Evolutionary conservation across 2,888 invertebrate genomes (phyloP), one percentile per base, ranked within the genome.

Genomic region (Ypsolopha sequella): DNA sequence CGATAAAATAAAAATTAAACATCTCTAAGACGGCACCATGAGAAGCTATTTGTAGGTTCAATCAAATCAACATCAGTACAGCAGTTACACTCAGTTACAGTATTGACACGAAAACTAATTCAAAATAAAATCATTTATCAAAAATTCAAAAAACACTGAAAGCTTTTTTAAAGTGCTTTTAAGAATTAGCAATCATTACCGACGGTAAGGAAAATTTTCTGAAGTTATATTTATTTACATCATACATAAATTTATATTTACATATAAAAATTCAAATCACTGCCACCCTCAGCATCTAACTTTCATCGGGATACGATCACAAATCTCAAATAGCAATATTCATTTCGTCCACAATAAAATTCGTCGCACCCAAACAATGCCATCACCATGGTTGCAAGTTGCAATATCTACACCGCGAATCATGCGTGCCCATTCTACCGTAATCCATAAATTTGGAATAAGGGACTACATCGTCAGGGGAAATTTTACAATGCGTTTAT

Each of bases 11-110:
- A 24, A 24, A 24, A 24, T 24, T 24, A 24, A 24, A 4, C 24
- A 24, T 24, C 52, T 13, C 35, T 45, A 46, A 39, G 14, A 39
- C 34, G 14, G 41, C 11, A 33, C 73, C 71, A 80, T 79, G 78
- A 74, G 79, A 82, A 80, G 74, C 74, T 80, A 80, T 82, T 81
- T 80, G 81, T 76, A 76, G 77, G 76, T 80, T 80, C 76, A 80
- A 85, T 84, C 81, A 81, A 81, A 79, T 76, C 74, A 69, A 70
- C 74, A 70, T 68, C 77, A 77, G 73, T 67, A 13, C 13, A n/a
- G 3, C n/a, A 2, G 70, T 77, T 73, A 75, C 80, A 70, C 73
- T 73, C n/a, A 2, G 70, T 77, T 73, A 75, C 80, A 70, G 73
- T 73, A 77, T 76, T 69, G 63, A 68, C 57, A 44, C 14, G 52